Evolutionary conservation across 2,888 invertebrate genomes (phyloP).

Genomic region (Melanostoma mellinum): DNA sequence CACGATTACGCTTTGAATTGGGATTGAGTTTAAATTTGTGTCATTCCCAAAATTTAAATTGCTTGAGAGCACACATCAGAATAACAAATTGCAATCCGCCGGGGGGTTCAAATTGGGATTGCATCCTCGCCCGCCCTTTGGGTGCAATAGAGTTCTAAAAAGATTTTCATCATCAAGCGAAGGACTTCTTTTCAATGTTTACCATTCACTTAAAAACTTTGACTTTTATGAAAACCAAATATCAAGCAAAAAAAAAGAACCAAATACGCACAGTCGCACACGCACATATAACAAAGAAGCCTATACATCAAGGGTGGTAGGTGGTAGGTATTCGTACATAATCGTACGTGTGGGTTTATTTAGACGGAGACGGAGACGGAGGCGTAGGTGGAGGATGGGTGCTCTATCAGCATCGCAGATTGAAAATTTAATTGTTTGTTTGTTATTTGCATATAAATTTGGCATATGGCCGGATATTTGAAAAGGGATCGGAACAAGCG

Average conservation of each 20-base stretch:
- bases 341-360: neutral
- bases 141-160: constrained; percentile 6
- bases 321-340: neutral
- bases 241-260: constrained; percentile 32
- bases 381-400: neutral
- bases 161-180: constrained; percentile 48
- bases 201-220: constrained; percentile 50
- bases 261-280: neutral
- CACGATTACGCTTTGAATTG: constrained; percentile 22
- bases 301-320: constrained; percentile 18
- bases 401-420: constrained; percentile 51
- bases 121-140: constrained; percentile 25
- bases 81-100: constrained; percentile 51
- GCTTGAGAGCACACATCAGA: constrained; percentile 22
- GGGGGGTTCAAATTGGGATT: constrained; percentile 47
- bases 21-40: constrained; percentile 61
- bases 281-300: neutral
- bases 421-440: constrained; percentile 79
- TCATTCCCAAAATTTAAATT: constrained; percentile 56
- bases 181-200: constrained; percentile 27
- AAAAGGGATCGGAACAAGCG: constrained; percentile 57
- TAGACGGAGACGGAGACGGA: neutral
- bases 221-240: constrained; percentile 35
- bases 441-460: constrained; percentile 80
- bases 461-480: constrained; percentile 77